A percentile compares a stretch with the other conserved stretches of the same genome.
Evolutionary conservation across 1,140 invertebrate species (phyloP).

Genomic region (Lordiphosa mommai): DNA sequence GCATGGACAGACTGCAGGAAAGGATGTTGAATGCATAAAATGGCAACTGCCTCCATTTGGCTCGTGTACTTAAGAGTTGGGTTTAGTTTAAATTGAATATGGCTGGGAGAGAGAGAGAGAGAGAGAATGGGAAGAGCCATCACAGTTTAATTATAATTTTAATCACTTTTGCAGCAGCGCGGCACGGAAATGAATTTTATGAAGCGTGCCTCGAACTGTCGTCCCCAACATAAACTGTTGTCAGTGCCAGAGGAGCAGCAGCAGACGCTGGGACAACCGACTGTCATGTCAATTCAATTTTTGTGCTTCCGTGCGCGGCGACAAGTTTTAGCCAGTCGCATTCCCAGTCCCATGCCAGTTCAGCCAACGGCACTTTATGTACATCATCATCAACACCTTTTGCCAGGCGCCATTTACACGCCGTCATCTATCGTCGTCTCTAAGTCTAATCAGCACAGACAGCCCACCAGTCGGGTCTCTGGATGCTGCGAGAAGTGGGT

Average conservation of each 20-base stretch:
- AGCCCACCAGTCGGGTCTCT: slow-evolving; percentile 27
- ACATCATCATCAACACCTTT: slow-evolving; percentile 73
- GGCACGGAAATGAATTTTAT: slow-evolving; percentile 75
- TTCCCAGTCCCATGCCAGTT: slow-evolving; percentile 27
- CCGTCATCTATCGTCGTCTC: slow-evolving; percentile 73
- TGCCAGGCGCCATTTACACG: slow-evolving; percentile 73
- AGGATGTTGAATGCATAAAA: slow-evolving; percentile 63
- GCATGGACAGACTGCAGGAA: slow-evolving; percentile 50
- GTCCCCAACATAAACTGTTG: slow-evolving; percentile 75
- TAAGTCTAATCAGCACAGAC: slow-evolving; percentile 73
- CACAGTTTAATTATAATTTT: slow-evolving; percentile 78
- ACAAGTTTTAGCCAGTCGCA: slow-evolving; percentile 68
- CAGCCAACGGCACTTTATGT: slow-evolving; percentile 72
- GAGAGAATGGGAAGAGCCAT: slow-evolving; percentile 24
- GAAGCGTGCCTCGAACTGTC: slow-evolving; percentile 73
- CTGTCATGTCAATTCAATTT: slow-evolving; percentile 77
- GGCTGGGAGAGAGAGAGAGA: slow-evolving; percentile 12
- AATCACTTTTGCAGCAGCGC: slow-evolving; percentile 74
- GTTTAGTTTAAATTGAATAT: slow-evolving; percentile 73
- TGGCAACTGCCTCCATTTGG: slow-evolving; percentile 10
- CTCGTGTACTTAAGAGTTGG: slow-evolving; percentile 45
- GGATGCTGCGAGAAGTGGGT: slow-evolving; percentile 4
- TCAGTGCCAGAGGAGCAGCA: slow-evolving; percentile 38
- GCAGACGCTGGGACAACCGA: slow-evolving; percentile 32
- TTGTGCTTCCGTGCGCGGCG: slow-evolving; percentile 76